Evolutionary conservation across 2,113 vertebrate species (phyloP).

Genomic region (Saimiri boliviensis): DNA sequence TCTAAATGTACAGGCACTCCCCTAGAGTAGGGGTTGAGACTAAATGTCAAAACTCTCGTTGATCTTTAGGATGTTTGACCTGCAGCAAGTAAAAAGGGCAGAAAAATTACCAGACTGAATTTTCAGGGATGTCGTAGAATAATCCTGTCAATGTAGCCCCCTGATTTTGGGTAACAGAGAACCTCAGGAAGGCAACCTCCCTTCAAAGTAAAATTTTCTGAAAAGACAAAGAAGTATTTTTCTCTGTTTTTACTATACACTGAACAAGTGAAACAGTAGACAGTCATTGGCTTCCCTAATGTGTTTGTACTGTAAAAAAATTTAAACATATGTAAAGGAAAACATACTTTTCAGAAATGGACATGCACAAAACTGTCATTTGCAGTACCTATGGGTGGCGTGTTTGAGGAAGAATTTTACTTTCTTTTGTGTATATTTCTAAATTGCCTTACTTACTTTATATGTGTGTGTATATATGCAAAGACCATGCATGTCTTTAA

Average conservation of each 20-base stretch:
- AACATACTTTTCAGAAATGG: neutral
- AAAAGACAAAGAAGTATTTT: neutral
- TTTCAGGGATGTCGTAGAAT: neutral
- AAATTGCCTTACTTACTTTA: neutral
- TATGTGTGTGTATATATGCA: neutral
- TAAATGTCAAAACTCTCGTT: neutral
- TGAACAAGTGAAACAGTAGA: neutral
- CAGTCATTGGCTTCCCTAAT: neutral
- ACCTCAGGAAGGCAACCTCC: neutral
- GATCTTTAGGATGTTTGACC: neutral
- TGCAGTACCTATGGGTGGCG: neutral
- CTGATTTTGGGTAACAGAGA: neutral
- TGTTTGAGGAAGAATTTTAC: neutral
- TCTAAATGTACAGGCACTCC: accelerated
- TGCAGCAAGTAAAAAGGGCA: neutral
- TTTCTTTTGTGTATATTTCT: neutral
- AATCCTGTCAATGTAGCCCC: too few relatives aligned
- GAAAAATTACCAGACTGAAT: neutral
- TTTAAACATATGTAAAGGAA: neutral
- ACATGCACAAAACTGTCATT: neutral
- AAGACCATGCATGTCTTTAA: neutral
- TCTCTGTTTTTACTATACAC: accelerated
- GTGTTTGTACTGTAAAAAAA: neutral
- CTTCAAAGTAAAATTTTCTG: neutral
- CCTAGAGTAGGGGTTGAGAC: neutral